Evolutionary conservation across 2,113 vertebrate species (phyloP).

Genomic region (Callithrix jacchus): DNA sequence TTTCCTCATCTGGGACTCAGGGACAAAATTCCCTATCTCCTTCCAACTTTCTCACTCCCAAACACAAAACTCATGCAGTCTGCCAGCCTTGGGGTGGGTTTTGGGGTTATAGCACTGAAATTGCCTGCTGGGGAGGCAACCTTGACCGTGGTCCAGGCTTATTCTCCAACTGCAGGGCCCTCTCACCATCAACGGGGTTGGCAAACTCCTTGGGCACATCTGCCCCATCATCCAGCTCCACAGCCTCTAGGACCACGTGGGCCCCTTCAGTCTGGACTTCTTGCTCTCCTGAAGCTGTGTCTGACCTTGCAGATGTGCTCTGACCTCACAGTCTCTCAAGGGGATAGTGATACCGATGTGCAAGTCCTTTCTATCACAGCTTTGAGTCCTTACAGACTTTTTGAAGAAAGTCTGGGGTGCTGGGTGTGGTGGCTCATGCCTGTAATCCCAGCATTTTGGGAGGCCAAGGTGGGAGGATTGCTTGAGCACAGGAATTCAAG

Average conservation of each 20-base stretch:
- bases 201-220: slow-evolving; percentile 97
- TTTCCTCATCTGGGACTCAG: neutral
- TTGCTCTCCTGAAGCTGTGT: slow-evolving; percentile 87
- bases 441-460: too few species aligned
- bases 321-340: neutral
- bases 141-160: neutral
- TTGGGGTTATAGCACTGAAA: neutral
- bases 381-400: neutral
- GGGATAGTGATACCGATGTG: neutral
- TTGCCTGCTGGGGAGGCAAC: neutral
- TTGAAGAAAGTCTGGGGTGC: neutral
- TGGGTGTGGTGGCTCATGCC: too few species aligned
- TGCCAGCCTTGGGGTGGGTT: neutral
- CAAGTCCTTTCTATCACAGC: neutral
- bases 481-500: too few species aligned
- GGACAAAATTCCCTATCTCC: neutral
- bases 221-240: slow-evolving; percentile 91
- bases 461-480: too few species aligned
- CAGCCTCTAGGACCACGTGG: slow-evolving; percentile 88
- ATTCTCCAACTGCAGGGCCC: neutral
- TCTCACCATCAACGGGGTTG: slow-evolving; percentile 96
- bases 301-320: slow-evolving; percentile 84
- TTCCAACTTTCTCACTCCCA: neutral
- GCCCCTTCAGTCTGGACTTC: slow-evolving; percentile 90
- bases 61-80: neutral